These are phyloP conservation scores for Meiosimyza platycephala DNA, from an alignment of 2,888 invertebrate genomes.

Conservation along the genomic window DNA sequence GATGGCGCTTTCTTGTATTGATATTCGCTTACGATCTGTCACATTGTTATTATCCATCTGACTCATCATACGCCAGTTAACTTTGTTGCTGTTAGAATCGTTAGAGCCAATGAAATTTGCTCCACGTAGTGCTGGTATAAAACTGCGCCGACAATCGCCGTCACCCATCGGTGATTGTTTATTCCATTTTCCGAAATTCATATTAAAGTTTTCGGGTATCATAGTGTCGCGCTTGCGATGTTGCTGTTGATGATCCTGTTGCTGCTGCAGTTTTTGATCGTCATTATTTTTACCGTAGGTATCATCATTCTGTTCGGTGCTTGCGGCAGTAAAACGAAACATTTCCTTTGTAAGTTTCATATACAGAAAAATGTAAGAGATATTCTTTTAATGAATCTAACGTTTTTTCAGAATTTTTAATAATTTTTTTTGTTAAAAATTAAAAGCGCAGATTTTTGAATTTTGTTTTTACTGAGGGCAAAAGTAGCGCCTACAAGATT, in stretches of 20 bases:
- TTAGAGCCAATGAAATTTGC: not conserved
- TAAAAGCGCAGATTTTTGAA: conserved; percentile 17
- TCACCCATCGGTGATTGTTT: conserved; percentile 18
- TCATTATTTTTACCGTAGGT: not conserved
- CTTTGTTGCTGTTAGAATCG: not conserved
- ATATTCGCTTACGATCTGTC: not conserved
- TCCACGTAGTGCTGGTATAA: not conserved
- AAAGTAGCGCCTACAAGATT: too few species aligned
- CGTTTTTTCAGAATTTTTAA: conserved; percentile 19
- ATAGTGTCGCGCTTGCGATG: conserved; percentile 30
- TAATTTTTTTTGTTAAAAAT: not conserved
- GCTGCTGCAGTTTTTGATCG: not conserved
- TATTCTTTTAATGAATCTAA: too few species aligned
- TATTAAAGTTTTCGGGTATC: conserved; percentile 22
- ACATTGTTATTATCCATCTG: not conserved
- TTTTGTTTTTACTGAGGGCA: conserved; percentile 10
- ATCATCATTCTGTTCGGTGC: not conserved
- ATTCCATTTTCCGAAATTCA: conserved; percentile 26
- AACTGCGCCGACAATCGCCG: conserved; percentile 28
- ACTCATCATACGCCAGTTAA: conserved; percentile 11
- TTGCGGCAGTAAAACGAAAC: conserved; percentile 10
- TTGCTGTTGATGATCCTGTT: not conserved
- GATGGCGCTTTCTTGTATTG: not conserved
- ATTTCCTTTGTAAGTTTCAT: not conserved
- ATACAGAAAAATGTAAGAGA: not conserved